Evolutionary conservation across 2,113 vertebrate species (phyloP), one percentile per base, ranked within the genome.

Genomic region (Micronycteris hirsuta): DNA sequence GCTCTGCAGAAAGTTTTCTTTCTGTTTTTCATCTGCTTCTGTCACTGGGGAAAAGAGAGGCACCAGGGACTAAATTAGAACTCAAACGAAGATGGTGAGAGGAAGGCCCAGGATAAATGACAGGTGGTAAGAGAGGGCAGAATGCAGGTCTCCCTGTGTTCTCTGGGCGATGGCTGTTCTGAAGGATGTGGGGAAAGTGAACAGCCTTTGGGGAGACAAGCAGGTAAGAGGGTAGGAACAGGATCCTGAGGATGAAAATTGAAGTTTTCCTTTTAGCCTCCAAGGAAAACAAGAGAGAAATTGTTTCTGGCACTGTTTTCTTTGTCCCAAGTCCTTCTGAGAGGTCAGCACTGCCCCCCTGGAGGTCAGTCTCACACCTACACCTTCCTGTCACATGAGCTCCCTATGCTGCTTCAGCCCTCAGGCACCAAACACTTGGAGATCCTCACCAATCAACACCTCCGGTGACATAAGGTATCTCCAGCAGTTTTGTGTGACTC

Each of bases 181-280:
- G 80, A 96, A 52, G 81, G 90, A 88, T 94, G 96, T 84, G 95
- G 47, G 86, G 7, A 2, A 74, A 68, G 73, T 9, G 14, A 38
- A n/a, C 92, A 33, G 24, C 22, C 96, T 4, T 22, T 41, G 61
- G 22, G 8, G 8, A 58, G 86, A 63, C 1, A 12, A 83, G 74
- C 94, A 20, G 5, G 86, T 45, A 84, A 61, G 63, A 77, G 13
- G n/a, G 5, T 77, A 70, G 74, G 16, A 58, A 19, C 11, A 94
- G 1, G 0, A 90, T 17, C 0, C 0, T 95, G 68, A 58, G 41
- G 54, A 86, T 89, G 80, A 97, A 70, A 96, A 96, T 67, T 93
- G 78, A 95, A 76, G 83, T 45, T 77, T 95, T 97, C 61, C 96
- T 31, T 77, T 86, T 28, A 58, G 41, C 45, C 54, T 95, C 74